Conservation (phyloP, 1,140 invertebrate species). For the Drosophila watanabei region DNA sequence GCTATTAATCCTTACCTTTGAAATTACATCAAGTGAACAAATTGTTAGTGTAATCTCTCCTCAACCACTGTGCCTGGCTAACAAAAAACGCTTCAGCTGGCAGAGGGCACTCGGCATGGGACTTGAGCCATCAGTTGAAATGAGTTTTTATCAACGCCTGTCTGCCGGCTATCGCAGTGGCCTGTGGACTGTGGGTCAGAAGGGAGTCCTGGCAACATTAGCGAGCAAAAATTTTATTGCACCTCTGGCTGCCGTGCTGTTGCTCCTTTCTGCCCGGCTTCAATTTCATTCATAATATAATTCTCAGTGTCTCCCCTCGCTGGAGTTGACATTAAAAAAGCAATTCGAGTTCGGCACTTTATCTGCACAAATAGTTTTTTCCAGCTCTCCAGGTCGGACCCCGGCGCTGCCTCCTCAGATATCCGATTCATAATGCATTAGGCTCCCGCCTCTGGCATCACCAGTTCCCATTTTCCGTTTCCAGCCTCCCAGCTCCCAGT, state of each 20-base stretch:
- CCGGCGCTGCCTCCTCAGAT: slow-evolving; percentile 42
- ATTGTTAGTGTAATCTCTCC: background rate
- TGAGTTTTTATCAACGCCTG: slow-evolving; percentile 80
- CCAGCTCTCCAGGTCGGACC: background rate
- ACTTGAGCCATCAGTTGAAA: slow-evolving; percentile 72
- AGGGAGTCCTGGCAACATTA: slow-evolving; percentile 62
- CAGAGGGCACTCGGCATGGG: slow-evolving; percentile 45
- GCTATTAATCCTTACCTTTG: too few species aligned
- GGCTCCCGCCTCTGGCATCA: slow-evolving; percentile 42
- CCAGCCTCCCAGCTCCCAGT: slow-evolving; percentile 6
- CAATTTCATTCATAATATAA: slow-evolving; percentile 66
- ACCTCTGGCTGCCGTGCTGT: slow-evolving; percentile 65
- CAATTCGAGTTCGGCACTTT: slow-evolving; percentile 71
- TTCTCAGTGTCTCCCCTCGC: slow-evolving; percentile 51
- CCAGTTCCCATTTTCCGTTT: slow-evolving; percentile 5
- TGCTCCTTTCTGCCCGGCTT: slow-evolving; percentile 28
- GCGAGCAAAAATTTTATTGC: slow-evolving; percentile 80
- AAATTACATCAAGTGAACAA: background rate
- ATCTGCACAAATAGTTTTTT: slow-evolving; percentile 69
- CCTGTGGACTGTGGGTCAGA: slow-evolving; percentile 30
- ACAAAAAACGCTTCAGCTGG: slow-evolving; percentile 25
- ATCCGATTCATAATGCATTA: slow-evolving; percentile 80
- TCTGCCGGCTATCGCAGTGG: slow-evolving; percentile 52
- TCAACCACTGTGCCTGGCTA: slow-evolving; percentile 18
- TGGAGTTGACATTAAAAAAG: slow-evolving; percentile 72